Base-by-base conservation (phyloP, 2,113 vertebrate genomes). In the Oophaga pumilio region DNA sequence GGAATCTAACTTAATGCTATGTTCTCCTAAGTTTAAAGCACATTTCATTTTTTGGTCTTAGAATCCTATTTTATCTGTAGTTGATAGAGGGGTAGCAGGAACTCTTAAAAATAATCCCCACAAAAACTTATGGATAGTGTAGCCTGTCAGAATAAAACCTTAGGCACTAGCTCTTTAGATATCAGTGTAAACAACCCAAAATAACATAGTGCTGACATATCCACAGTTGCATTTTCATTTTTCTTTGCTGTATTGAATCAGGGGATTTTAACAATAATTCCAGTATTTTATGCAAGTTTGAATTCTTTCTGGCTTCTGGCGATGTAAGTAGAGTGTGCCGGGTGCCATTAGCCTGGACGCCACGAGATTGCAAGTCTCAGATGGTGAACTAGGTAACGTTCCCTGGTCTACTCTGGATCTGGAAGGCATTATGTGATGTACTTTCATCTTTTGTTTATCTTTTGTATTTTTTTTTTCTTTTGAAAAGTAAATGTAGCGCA, bases 261-360 rank as follows among this genome's bases (percentile, higher is more conserved):
- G 69, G 43, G 69, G 10, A 73, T 73, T 43, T 15, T 73, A 20
- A 49, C 69, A 43, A 73, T 73, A 73, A 73, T 20, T 73, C 15
- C 17, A 73, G 15, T 43, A 43, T 73, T 73, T 43, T 73, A 73
- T 73, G 15, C 28, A 73, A 73, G 28, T 49, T 20, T 73, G 69
- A 73, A 73, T 73, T 43, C 33, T 18, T 43, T 73, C 15, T 73
- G 17, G 69, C 69, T 73, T 17, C 7, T 8, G 69, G 69, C 69
- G 18, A 43, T 33, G 8, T 43, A 73, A 18, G 33, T 73, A 18
- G 8, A 62, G 28, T 62, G 26, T 43, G 26, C 26, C 78, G 62
- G 56, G 17, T 62, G 56, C 77, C 56, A 80, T 60, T 81, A 81
- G 62, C 78, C 57, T 43, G 59, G 59, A 82, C 43, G 79, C 59